Evolutionary conservation across 2,113 vertebrate genomes (phyloP).

Genomic region (Ivindomyrus marchei): DNA sequence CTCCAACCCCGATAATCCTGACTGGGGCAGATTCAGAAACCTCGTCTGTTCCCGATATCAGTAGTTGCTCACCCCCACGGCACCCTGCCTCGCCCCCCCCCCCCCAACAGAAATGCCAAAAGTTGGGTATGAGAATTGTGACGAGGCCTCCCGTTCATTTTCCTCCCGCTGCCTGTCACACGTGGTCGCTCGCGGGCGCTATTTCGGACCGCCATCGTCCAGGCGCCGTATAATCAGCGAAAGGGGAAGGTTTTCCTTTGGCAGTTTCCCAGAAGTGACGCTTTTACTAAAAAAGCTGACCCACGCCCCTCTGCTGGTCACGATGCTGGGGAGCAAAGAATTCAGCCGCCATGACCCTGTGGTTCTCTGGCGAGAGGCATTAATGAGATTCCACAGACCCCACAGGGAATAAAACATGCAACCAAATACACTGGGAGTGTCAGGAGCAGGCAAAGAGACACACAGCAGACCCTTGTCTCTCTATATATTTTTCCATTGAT

Average conservation of each 20-base stretch:
- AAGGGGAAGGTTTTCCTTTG: neutral
- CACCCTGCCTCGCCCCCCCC: neutral
- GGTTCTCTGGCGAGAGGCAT: neutral
- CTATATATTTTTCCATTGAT: neutral
- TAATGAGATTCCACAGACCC: neutral
- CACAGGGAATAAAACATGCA: neutral
- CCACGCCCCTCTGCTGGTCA: neutral
- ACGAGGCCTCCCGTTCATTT: no score
- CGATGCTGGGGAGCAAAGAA: neutral
- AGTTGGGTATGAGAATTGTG: neutral
- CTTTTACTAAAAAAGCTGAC: neutral
- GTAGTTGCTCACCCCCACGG: neutral
- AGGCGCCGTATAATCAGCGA: neutral
- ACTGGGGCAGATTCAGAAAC: neutral
- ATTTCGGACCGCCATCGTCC: neutral
- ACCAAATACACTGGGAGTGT: neutral
- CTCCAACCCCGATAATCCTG: neutral
- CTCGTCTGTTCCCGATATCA: neutral
- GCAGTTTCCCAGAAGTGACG: neutral
- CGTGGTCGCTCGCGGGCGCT: neutral
- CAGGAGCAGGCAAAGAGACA: neutral
- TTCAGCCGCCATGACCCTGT: neutral
- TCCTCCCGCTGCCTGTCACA: neutral
- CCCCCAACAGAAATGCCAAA: neutral
- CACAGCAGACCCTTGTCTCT: neutral